Evolutionary conservation across 2,113 vertebrate species (phyloP), one percentile per base, ranked within the genome.

Genomic region (Dryoscopus gambensis): DNA sequence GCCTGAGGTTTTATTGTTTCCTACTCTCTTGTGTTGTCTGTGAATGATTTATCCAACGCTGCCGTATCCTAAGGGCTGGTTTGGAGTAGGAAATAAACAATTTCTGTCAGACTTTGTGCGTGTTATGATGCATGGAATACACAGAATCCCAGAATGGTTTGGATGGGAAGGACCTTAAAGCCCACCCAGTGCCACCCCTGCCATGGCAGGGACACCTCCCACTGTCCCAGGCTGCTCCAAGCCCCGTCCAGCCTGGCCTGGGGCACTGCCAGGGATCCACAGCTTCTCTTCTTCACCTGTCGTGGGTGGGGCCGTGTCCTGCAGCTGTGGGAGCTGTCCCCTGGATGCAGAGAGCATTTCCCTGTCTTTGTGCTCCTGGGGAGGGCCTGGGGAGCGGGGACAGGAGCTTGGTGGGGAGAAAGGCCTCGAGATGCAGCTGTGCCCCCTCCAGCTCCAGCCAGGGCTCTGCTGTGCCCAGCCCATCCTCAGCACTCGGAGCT

Each of bases 261-360:
- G 67, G 10, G 1, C 42, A 50, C 6, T 39, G 2, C 50, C 60
- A 37, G 68, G 68, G 37, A 44, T 14, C 22, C 59, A 73, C 42
- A 37, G 60, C 52, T 52, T 24, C 50, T 37, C 35, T 17, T 15
- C 21, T 33, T 6, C 40, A 4, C 23, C 47, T 49, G 3, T 4
- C 6, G 0, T 0, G 2, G 37, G 28, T 14, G 65, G 20, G 9
- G 56, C 30, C 0, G 1, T 62, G 47, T 49, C 49, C 76, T 57
- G 25, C 22, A 57, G 13, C 33, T 10, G 15, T 44, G 53, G 52
- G 35, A 44, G 7, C 44, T 4, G 5, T 62, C 1, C 52, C 50
- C 52, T 46, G 73, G 28, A 30, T 18, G 50, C 60, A 40, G 67
- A n/a, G 31, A 71, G 49, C 18, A 0, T 33, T 20, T 68, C 31